phyloP scores from a whole-genome alignment of 2,888 invertebrate genomes.

The Netelia virgata region DNA sequence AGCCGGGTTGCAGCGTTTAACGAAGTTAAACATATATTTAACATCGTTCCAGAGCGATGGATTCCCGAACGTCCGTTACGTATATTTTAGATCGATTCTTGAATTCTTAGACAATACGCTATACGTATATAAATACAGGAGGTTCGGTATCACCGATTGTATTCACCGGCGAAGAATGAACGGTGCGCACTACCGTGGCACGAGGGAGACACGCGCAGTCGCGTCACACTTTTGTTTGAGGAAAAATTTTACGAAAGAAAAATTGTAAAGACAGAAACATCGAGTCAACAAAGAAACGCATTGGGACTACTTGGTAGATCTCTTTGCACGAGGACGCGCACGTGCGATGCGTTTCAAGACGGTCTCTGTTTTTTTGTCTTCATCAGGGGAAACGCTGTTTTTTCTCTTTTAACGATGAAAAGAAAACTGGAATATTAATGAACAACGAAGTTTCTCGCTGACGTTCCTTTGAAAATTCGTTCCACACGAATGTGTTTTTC shows the following conservation, averaged over 20 bases:
- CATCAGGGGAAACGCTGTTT: slow-evolving; percentile 11
- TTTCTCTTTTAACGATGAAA: slow-evolving; percentile 2
- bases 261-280: slow-evolving; percentile 30
- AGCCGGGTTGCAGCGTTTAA: background rate
- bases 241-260: slow-evolving; percentile 39
- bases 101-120: background rate
- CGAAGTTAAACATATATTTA: background rate
- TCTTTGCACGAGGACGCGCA: slow-evolving; percentile 20
- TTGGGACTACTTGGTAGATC: slow-evolving; percentile 6
- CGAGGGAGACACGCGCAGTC: slow-evolving; percentile 46
- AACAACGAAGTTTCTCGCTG: background rate
- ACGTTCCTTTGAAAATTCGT: background rate
- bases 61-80: slow-evolving; percentile 17
- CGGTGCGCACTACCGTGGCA: slow-evolving; percentile 26
- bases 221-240: slow-evolving; percentile 52
- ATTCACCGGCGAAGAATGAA: slow-evolving; percentile 2
- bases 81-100: slow-evolving; percentile 29
- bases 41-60: slow-evolving; percentile 38
- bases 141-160: slow-evolving; percentile 5
- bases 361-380: slow-evolving; percentile 19
- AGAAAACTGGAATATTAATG: slow-evolving; percentile 39
- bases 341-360: slow-evolving; percentile 37
- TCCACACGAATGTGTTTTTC: background rate
- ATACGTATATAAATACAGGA: slow-evolving; percentile 1
- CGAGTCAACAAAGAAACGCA: slow-evolving; percentile 9